Percentiles rank a stretch among this genome's conserved stretches.
These are phyloP conservation scores for Ricordea florida DNA, from an alignment of 92 coral and sea anemone genomes.

Conservation along the genomic window DNA sequence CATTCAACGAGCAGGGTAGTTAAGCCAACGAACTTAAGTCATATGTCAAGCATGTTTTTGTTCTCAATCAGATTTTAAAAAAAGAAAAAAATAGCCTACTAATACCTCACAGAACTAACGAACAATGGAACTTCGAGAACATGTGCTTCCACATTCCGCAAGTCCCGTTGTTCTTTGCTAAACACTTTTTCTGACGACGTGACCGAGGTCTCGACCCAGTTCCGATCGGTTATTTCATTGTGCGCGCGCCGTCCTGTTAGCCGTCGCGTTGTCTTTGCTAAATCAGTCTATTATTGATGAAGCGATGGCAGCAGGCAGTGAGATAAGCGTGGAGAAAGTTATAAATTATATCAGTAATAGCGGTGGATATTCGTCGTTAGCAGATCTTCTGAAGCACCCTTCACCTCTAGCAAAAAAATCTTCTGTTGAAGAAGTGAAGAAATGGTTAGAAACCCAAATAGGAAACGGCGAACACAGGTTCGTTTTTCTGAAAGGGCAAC, in stretches of 20 bases:
- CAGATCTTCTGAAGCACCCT: conserved; percentile 31
- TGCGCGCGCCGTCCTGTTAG: no score
- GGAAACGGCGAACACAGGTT: background rate
- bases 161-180: conserved; percentile 11
- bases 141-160: conserved; percentile 32
- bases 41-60: no score
- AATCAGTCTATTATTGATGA: background rate
- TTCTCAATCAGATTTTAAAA: no score
- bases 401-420: conserved; percentile 44
- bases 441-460: conserved; percentile 25
- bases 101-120: no score
- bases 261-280: background rate
- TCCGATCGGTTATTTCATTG: background rate
- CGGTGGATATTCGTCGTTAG: conserved; percentile 46
- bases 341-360: conserved; percentile 47
- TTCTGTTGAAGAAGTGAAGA: background rate
- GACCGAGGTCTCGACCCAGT: no score
- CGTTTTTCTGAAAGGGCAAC: background rate
- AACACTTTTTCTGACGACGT: background rate
- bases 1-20: no score
- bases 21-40: no score
- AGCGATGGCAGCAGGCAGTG: background rate
- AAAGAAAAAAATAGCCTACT: no score
- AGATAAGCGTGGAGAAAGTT: conserved; percentile 32
- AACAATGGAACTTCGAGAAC: no score